Base-by-base conservation (phyloP, 2,113 vertebrate genomes). In the Siniperca knerii region DNA sequence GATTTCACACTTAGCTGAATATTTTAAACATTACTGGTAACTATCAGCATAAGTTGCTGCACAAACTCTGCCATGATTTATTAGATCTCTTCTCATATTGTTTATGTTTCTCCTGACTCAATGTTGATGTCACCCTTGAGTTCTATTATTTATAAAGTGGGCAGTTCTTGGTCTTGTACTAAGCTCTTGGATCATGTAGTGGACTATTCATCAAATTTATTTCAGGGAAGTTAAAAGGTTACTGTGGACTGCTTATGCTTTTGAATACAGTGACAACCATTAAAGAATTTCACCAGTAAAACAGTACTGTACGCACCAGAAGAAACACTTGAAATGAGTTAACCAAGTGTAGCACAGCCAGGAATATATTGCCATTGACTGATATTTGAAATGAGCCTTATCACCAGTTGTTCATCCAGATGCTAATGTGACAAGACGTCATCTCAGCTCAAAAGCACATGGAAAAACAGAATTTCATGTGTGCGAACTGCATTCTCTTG, bases 331-430 rank as follows among this genome's bases (percentile, higher is more conserved):
- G 11, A 62, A 76, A 71, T 21, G 23, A 46, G 52, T 21, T 33
- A 76, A 44, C 13, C 25, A 40, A 70, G 54, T 62, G 12, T 40
- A 60, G 29, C 40, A 64, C 46, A 42, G n/a, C 37, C 62, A 71
- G 64, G 42, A 68, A 74, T 54, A 35, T 23, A 25, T 10, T 62
- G 40, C 48, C 44, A 68, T 52, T 87, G 73, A 88, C 67, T 76
- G 71, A 87, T 84, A 81, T 74, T 81, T 80, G 18, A 71, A 87
- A 85, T 85, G 60, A 82, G 75, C 50, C 72, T 79, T 21, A 74
- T 83, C 75, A 37, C 42, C 60, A 37, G 25, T 80, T 66, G 23
- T 66, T 89, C 42, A 74, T 83, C 42, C 70, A 68, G 54, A 87
- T 72, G 74, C 57, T 75, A 67, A 80, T 48, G 33, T 67, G 64